Conservation (phyloP, 1,140 invertebrate species). For the Grapholita molesta region DNA sequence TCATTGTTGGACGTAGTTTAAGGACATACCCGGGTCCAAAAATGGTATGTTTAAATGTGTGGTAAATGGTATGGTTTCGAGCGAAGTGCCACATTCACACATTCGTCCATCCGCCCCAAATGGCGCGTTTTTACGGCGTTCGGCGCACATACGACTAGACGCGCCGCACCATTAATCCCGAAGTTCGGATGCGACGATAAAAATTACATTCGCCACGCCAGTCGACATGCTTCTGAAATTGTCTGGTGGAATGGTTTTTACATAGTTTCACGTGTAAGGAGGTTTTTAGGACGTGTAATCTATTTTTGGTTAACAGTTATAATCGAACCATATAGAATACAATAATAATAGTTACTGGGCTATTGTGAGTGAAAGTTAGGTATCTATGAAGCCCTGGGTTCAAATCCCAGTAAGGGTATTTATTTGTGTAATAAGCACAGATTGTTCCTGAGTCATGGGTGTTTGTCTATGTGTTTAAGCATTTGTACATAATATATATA, state of each 20-base stretch:
- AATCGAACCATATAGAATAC: no score
- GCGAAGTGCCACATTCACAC: background rate
- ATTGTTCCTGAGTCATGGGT: no score
- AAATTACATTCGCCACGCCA: constrained; percentile 17
- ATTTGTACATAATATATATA: no score
- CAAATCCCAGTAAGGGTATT: no score
- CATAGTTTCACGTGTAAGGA: background rate
- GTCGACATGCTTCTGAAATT: background rate
- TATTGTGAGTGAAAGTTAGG: no score
- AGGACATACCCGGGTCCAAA: no score
- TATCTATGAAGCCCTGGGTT: no score
- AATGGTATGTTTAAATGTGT: no score
- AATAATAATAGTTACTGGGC: no score
- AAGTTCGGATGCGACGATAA: constrained; percentile 21
- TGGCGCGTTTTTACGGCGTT: constrained; percentile 22
- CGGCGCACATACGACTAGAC: constrained; percentile 23
- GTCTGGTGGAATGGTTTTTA: background rate
- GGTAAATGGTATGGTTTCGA: background rate
- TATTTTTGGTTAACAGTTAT: background rate
- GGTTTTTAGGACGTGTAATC: background rate
- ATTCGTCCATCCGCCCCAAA: background rate
- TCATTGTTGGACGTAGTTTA: no score
- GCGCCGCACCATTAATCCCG: constrained; percentile 19
- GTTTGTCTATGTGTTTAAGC: no score
- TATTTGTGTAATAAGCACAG: no score